Percentiles rank a stretch among this genome's conserved stretches.
These are phyloP conservation scores for Poeciliopsis presidionis DNA, from an alignment of 2,797 vertebrate species.

Conservation along the genomic window DNA sequence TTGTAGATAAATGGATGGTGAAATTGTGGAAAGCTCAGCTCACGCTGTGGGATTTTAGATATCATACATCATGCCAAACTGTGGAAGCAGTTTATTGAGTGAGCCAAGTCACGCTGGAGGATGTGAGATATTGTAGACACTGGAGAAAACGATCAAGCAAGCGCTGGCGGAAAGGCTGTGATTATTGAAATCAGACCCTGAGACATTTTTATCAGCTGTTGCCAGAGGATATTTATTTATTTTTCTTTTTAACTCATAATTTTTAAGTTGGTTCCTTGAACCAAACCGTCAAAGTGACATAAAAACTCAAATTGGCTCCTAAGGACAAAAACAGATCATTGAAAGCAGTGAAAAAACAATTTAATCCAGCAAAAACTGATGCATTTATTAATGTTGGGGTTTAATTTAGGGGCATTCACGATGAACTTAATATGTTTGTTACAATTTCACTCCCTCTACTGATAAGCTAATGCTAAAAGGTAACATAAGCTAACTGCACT, in stretches of 20 bases:
- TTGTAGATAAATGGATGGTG: not conserved
- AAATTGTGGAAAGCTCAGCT: not conserved
- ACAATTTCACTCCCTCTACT: too few species aligned
- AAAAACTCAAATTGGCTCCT: not conserved
- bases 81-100: not conserved
- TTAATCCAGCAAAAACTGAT: not conserved
- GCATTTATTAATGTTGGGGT: not conserved
- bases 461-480: too few species aligned
- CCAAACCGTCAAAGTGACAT: not conserved
- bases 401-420: too few species aligned
- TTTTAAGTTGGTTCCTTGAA: not conserved
- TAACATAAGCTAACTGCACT: too few species aligned
- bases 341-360: not conserved
- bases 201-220: constrained; percentile 2
- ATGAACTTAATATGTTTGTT: too few species aligned
- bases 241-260: not conserved
- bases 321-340: not conserved
- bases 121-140: not conserved
- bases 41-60: not conserved
- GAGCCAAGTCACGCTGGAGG: not conserved
- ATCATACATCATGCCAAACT: not conserved
- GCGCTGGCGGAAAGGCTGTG: not conserved
- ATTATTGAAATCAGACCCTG: not conserved
- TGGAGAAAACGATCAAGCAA: not conserved
- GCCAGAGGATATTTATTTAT: not conserved